Percentiles rank a stretch among this genome's conserved stretches.
phyloP scores from a whole-genome alignment of 2,797 vertebrate species.

The Adelosebastes latens region DNA sequence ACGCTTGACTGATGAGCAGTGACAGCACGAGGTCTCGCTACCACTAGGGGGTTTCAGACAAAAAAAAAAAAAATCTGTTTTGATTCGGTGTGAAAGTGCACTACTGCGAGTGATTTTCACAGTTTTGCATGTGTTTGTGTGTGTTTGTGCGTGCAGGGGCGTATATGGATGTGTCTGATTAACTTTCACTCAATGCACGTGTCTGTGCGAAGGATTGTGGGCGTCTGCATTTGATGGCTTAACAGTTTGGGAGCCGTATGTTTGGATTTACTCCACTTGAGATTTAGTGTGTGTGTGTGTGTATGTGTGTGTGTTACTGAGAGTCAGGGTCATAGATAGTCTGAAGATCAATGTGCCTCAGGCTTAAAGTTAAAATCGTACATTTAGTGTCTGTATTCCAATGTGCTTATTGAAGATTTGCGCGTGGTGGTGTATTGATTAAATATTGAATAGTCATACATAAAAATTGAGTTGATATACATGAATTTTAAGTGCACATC shows the following conservation, averaged over 20 bases:
- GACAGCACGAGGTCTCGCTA: constrained; percentile 62
- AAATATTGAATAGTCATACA: constrained; percentile 8
- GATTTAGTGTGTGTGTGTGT: constrained; percentile 11
- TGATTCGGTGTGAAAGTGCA: constrained; percentile 52
- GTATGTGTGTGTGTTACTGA: constrained; percentile 4
- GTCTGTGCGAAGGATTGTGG: constrained; percentile 57
- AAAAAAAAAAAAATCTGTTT: constrained; percentile 41
- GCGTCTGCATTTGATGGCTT: constrained; percentile 49
- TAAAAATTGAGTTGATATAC: not conserved
- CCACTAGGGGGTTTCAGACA: constrained; percentile 54
- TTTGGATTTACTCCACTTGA: constrained; percentile 37
- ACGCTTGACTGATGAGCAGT: constrained; percentile 73
- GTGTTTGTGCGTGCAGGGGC: constrained; percentile 1
- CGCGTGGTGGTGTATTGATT: not conserved
- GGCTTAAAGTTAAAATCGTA: constrained; percentile 24
- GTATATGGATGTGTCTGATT: constrained; percentile 60
- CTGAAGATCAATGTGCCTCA: constrained; percentile 29
- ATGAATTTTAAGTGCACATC: constrained; percentile 11
- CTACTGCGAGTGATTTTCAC: constrained; percentile 20
- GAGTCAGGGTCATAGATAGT: constrained; percentile 33
- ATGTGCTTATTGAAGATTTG: constrained; percentile 8
- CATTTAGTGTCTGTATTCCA: constrained; percentile 8
- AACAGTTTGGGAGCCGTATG: constrained; percentile 47
- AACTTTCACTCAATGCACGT: constrained; percentile 54
- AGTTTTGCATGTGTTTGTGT: constrained; percentile 22